These are phyloP conservation scores for Gymnopithys bicolor DNA, from an alignment of 2,797 vertebrate genomes.

Conservation along the genomic window DNA sequence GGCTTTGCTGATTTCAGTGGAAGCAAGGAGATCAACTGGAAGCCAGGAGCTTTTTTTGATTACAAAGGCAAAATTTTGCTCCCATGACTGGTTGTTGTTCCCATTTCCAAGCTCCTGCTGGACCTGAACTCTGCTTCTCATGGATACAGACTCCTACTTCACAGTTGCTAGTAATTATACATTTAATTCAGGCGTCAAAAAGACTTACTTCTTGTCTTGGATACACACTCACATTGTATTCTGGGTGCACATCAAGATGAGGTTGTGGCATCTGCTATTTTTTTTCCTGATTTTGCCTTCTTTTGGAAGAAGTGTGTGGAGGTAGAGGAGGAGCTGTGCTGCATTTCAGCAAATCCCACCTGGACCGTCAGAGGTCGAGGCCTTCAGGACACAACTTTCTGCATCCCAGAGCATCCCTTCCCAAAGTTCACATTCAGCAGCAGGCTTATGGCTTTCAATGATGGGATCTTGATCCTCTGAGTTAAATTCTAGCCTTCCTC, in stretches of 20 bases:
- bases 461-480: not conserved
- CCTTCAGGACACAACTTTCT: not conserved
- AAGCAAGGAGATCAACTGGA: not conserved
- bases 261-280: rapidly evolving
- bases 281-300: not conserved
- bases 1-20: constrained; percentile 1
- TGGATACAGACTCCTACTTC: not conserved
- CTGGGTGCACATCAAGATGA: not conserved
- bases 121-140: not conserved
- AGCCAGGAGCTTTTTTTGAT: not conserved
- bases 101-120: not conserved
- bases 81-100: not conserved
- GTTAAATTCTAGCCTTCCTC: not conserved
- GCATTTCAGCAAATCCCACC: not conserved
- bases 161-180: not conserved
- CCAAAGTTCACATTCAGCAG: not conserved
- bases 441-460: not conserved
- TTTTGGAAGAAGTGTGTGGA: not conserved
- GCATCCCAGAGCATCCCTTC: not conserved
- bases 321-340: not conserved
- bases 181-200: not conserved
- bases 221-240: not conserved
- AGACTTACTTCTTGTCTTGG: not conserved
- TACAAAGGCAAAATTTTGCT: not conserved
- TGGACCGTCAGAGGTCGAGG: not conserved